Evolutionary conservation across 2,888 invertebrate species (phyloP), one percentile per base, ranked within the genome.

Genomic region (Autographa gamma): DNA sequence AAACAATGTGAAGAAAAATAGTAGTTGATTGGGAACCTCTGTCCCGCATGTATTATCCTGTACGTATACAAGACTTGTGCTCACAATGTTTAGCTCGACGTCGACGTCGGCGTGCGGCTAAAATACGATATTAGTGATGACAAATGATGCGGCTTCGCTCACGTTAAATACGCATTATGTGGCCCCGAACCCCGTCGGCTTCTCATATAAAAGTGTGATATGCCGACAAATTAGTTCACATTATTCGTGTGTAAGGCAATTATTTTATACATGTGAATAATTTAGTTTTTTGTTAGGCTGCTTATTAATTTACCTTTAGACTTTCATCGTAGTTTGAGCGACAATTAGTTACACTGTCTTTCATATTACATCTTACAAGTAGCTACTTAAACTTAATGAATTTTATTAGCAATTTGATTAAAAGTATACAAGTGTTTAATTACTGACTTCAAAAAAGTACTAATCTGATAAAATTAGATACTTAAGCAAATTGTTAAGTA

Each of bases 51-150:
- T 38, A 14, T 54, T 14, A 56, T 11, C n/a, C n/a, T n/a, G n/a
- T n/a, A n/a, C n/a, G n/a, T n/a, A n/a, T 11, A 56, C 54, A 19
- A 18, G 54, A 13, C 19, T 56, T 56, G 54, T 19, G 54, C 54
- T 25, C 54, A 25, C 54, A 9, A 54, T 63, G 54, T 64, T 63
- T 71, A 68, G 73, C 60, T 41, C 60, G 32, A 77, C 67, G 65
- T 68, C 8, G 32, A 25, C 25, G 25, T 41, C 60, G 32, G 80
- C 67, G 65, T 68, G n/a, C 8, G 25, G 63, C 73, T 63, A 31
- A 68, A 80, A 73, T 80, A 80, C 63, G 65, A 71, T 77, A 63
- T 77, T 80, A 77, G 77, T 73, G 43, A 72, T 77, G 77, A 77
- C 73, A 64, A 63, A 77, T 63, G 73, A 80, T 52, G 66, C 60